Conservation (phyloP, 1,140 invertebrate species). For the Diploscapter pachys region DNA sequence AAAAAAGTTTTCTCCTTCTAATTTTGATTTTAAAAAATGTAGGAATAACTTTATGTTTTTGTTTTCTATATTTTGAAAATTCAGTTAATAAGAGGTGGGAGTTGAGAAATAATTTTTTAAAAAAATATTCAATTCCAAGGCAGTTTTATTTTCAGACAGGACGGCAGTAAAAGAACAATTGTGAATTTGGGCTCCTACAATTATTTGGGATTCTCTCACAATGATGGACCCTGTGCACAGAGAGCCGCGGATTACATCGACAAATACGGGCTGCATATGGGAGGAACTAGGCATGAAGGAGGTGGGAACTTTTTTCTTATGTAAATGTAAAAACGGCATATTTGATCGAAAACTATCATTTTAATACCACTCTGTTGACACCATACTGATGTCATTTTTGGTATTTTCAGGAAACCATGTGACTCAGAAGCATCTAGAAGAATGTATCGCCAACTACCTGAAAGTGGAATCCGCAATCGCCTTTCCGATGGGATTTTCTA, state of each 20-base stretch:
- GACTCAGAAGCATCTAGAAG: constrained; percentile 79
- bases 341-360: background rate
- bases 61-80: background rate
- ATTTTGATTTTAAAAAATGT: background rate
- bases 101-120: background rate
- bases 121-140: background rate
- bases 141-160: constrained; percentile 42
- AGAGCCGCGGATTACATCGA: constrained; percentile 58
- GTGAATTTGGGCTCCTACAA: constrained; percentile 67
- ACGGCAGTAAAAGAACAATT: constrained; percentile 60
- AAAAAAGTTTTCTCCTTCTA: background rate
- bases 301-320: constrained; percentile 54
- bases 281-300: constrained; percentile 60
- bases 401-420: constrained; percentile 54
- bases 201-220: constrained; percentile 67
- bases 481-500: constrained; percentile 97
- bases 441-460: constrained; percentile 79
- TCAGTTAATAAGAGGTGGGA: background rate
- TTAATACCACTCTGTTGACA: background rate
- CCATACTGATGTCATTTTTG: background rate
- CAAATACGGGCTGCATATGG: constrained; percentile 60
- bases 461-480: constrained; percentile 88
- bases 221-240: constrained; percentile 61
- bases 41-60: constrained; percentile 1
- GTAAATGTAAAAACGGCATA: background rate